Evolutionary conservation across 2,888 invertebrate genomes (phyloP), one percentile per base, ranked within the genome.

Genomic region (Lagria hirta): DNA sequence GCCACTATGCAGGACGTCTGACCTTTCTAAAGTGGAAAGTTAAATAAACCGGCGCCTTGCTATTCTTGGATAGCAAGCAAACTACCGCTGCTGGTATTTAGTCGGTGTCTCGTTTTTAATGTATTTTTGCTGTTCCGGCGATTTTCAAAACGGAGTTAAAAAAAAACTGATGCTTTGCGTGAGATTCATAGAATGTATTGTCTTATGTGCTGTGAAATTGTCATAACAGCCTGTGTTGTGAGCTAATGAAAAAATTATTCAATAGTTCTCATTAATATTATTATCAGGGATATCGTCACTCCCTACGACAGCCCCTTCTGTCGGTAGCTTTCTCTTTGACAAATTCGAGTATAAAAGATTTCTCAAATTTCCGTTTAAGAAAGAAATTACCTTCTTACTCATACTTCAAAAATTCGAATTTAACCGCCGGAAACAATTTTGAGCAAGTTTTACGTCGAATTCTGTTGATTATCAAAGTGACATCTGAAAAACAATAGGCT

Each of bases 21-120:
- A 49, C 49, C 49, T 49, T 49, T 49, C 43, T 46, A 49, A 49
- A 47, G 47, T 47, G 48, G 43, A 48, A 48, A 48, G 48, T 48
- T 48, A 48, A 48, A 48, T 43, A 48, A 48, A 48, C 48, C 49
- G 49, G 49, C 49, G 49, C 49, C 49, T 47, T 27, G 47, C 47
- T 49, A 43, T 48, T 48, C 43, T 48, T 43, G 48, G 43, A 43
- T 38, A 40, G 29, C 45, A 29, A 46, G 29, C 45, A 29, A 46
- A 44, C 44, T 44, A 38, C 38, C 38, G 44, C 37, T 30, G 43
- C 24, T 38, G 44, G 32, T 36, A 43, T 43, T 43, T 43, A 20
- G 36, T 37, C 37, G 37, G 37, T 43, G 36, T 43, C 43, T 43
- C 23, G 35, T 43, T 43, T 37, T 43, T 43, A 20, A 17, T 26